These are phyloP conservation scores for Cervus canadensis DNA, from an alignment of 2,113 vertebrate species.

Conservation along the genomic window DNA sequence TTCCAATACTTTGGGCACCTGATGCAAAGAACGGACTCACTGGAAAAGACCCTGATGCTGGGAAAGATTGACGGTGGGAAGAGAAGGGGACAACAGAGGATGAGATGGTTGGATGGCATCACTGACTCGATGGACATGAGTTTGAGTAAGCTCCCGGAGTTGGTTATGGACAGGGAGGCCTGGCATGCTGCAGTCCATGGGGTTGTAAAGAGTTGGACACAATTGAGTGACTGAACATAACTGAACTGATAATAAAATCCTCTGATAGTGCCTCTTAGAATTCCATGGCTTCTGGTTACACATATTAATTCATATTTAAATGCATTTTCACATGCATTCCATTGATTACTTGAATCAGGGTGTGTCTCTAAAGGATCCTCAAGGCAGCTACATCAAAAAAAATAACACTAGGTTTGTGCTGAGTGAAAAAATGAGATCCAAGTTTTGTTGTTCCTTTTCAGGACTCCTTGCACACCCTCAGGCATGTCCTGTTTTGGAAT, in stretches of 20 bases:
- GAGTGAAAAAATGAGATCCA: background rate
- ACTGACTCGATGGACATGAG: background rate
- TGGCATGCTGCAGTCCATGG: background rate
- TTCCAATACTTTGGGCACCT: background rate
- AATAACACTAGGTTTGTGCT: background rate
- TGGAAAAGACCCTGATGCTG: background rate
- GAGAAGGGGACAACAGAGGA: background rate
- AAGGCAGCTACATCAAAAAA: background rate
- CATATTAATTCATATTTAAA: background rate
- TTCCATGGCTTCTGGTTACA: background rate
- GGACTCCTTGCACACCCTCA: background rate
- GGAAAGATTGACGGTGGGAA: background rate
- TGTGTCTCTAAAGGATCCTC: background rate
- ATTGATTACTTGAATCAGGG: background rate
- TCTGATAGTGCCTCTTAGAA: background rate
- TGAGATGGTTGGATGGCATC: background rate
- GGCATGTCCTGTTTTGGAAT: background rate
- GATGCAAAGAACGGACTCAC: background rate
- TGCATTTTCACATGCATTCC: background rate
- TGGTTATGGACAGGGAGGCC: background rate
- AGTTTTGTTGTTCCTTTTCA: background rate
- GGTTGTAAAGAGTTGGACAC: accelerated
- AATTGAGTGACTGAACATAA: background rate
- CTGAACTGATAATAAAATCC: background rate
- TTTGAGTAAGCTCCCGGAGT: background rate